phyloP scores from a whole-genome alignment of 2,113 vertebrate genomes.

The Halcyon malimbica region DNA sequence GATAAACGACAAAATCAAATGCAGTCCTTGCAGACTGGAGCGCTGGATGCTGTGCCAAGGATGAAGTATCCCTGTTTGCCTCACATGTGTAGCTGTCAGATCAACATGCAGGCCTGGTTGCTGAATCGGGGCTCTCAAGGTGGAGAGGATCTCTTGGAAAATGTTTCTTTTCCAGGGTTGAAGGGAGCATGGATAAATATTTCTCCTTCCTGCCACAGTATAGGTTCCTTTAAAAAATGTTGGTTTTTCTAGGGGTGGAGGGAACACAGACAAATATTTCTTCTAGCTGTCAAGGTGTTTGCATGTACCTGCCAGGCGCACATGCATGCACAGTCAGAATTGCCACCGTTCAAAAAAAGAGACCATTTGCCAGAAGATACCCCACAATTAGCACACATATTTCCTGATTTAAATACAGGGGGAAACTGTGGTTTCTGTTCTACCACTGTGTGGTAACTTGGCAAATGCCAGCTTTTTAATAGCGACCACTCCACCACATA shows the following conservation, averaged over 20 bases:
- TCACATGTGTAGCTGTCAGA: conserved; percentile 48
- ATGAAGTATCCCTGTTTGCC: conserved; percentile 54
- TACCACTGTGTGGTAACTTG: conserved; percentile 23
- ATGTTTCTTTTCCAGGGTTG: neutral
- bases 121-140: neutral
- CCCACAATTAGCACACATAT: neutral
- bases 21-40: conserved; percentile 78
- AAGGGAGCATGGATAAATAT: neutral
- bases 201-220: neutral
- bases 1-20: conserved; percentile 85
- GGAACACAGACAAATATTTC: neutral
- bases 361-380: conserved; percentile 5
- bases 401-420: conserved; percentile 29
- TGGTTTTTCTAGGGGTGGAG: neutral
- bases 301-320: neutral
- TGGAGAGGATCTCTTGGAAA: neutral
- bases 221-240: neutral
- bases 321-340: neutral
- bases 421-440: conserved; percentile 43
- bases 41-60: conserved; percentile 69
- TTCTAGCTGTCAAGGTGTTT: neutral
- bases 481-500: neutral
- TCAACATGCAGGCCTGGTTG: conserved; percentile 29
- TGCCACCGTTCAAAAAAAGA: neutral
- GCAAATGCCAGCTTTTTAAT: conserved; percentile 52